Base-by-base conservation (phyloP, 2,797 vertebrate species). In the Lepus townsendii region DNA sequence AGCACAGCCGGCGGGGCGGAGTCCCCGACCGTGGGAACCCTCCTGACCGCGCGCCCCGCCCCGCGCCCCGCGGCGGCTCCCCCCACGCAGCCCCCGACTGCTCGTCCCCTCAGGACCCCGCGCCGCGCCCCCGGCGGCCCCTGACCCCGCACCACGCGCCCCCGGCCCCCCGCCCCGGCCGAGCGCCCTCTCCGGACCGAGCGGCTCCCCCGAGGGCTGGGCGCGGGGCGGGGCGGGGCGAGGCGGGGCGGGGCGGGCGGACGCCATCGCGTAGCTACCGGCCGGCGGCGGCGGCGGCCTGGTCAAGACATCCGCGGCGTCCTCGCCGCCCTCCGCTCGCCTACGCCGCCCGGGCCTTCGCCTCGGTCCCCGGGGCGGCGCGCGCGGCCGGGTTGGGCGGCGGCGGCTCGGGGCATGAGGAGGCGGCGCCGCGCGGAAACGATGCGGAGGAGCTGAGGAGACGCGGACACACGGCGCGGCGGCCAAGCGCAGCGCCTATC, bases 381-480 rank as follows among this genome's bases (percentile, higher is more conserved):
- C 96, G 96, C 88, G 88, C 93, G 72, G 93, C 96, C 75, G 71
- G 95, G 90, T 54, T 68, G 62, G 68, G 83, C 63, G 89, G 38
- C 83, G 90, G 68, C 88, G 30, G 93, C 38, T 76, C 96, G 98
- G 97, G 98, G 97, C 97, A 98, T 93, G 98, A 98, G 98, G 98
- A 98, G 96, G 98, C 97, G 97, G 99, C 98, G 60, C 97, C 98
- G 97, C 97, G 80, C 96, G 90, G 97, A 90, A 95, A 98, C 93
- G 98, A 98, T 97, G 98, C 98, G 83, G 98, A 93, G 92, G 96
- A 78, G 95, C 87, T 95, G 93, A 96, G 52, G 65, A 65, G 91
- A 82, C 88, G 83, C 87, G 38, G 86, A 47, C 92, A 7, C 14
- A 3, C 3, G 20, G 97, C 94, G 92, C 97, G 98, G 98, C 84